Evolutionary conservation across 2,113 vertebrate genomes (phyloP).

Genomic region (Coreoperca whiteheadi): DNA sequence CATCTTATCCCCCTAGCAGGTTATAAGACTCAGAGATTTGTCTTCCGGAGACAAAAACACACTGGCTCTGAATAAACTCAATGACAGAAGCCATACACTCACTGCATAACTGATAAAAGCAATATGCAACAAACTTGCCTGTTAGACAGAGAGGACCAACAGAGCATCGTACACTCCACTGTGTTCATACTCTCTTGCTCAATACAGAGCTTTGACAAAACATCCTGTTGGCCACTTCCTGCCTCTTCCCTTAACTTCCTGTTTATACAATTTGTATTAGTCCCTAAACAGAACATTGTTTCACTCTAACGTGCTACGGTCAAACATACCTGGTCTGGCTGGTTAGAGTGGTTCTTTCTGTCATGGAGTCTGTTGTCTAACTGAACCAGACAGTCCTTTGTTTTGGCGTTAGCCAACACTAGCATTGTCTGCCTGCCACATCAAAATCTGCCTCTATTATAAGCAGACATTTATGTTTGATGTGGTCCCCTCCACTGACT

Average conservation of each 20-base stretch:
- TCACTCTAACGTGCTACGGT: background rate
- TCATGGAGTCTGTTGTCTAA: conserved; percentile 12
- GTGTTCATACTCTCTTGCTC: conserved; percentile 46
- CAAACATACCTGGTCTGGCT: conserved; percentile 59
- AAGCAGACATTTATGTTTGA: conserved; percentile 52
- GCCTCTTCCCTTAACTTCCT: conserved; percentile 82
- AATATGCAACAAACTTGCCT: background rate
- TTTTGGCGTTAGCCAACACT: conserved; percentile 38
- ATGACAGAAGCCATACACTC: background rate
- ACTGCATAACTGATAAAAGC: conserved; percentile 16
- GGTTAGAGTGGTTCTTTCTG: conserved; percentile 72
- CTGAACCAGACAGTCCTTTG: conserved; percentile 60
- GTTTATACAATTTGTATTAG: conserved; percentile 72
- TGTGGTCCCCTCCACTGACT: conserved; percentile 48
- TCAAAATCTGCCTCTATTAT: conserved; percentile 50
- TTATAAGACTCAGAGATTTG: conserved; percentile 32
- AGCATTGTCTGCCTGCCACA: conserved; percentile 55
- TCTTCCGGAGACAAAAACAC: conserved; percentile 16
- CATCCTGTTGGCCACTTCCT: conserved; percentile 85
- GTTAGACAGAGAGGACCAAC: background rate
- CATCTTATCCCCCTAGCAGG: conserved; percentile 25
- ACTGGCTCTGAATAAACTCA: conserved; percentile 9
- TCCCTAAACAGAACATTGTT: conserved; percentile 55
- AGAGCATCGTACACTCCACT: background rate
- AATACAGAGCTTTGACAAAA: conserved; percentile 76